These are phyloP conservation scores for Latrodectus hesperus DNA, from an alignment of 2,888 invertebrate species.

Conservation along the genomic window DNA sequence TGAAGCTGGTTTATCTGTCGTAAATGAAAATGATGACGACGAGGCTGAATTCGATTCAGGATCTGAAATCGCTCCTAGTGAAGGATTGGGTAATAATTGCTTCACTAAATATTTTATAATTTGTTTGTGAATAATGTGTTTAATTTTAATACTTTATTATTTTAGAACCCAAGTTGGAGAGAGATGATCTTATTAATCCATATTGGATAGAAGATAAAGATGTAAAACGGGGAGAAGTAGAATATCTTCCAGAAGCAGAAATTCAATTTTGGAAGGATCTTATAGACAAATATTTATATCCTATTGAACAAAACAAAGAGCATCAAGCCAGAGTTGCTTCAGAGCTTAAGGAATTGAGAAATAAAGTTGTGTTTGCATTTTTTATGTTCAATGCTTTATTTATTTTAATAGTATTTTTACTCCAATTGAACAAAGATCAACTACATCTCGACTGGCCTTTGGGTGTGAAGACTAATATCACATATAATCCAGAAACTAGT, in stretches of 20 bases:
- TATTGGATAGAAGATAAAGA: slow-evolving; percentile 96
- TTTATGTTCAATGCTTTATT: slow-evolving; percentile 99
- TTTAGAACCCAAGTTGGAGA: slow-evolving; percentile 71
- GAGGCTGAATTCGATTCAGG: slow-evolving; percentile 60
- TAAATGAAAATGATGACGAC: slow-evolving; percentile 61
- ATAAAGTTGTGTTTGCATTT: slow-evolving; percentile 96
- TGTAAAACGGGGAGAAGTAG: slow-evolving; percentile 91
- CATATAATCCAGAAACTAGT: slow-evolving; percentile 90
- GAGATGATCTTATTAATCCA: slow-evolving; percentile 90
- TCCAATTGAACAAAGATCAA: slow-evolving; percentile 98
- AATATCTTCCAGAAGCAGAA: slow-evolving; percentile 89
- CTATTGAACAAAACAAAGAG: slow-evolving; percentile 92
- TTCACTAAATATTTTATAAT: too few species aligned
- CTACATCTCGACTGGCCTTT: slow-evolving; percentile 97
- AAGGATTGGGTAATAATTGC: slow-evolving; percentile 51
- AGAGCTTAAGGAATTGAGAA: slow-evolving; percentile 94
- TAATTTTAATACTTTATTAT: not conserved
- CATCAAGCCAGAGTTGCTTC: slow-evolving; percentile 92
- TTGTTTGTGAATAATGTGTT: not conserved
- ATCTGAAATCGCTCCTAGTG: slow-evolving; percentile 55
- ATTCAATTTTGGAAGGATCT: slow-evolving; percentile 95
- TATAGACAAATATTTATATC: slow-evolving; percentile 94
- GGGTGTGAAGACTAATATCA: slow-evolving; percentile 94
- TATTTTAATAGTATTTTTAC: slow-evolving; percentile 97
- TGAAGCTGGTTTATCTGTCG: slow-evolving; percentile 60